Evolutionary conservation across 2,113 vertebrate genomes (phyloP).

Genomic region (Phrynosoma blainvillii): DNA sequence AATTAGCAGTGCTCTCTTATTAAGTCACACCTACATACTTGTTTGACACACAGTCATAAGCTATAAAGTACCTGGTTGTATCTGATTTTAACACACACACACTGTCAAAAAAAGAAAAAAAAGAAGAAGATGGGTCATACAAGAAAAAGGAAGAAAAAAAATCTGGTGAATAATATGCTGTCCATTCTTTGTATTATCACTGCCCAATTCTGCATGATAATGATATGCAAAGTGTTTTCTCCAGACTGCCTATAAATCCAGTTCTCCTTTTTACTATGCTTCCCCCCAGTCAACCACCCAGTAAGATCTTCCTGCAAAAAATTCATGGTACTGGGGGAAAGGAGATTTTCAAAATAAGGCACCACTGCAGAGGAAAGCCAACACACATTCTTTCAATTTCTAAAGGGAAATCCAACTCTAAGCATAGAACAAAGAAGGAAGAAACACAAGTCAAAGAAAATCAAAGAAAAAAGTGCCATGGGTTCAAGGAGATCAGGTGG

Average conservation of each 20-base stretch:
- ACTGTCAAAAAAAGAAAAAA: too few relatives aligned
- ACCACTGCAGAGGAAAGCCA: constrained; percentile 36
- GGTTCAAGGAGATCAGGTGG: constrained; percentile 97
- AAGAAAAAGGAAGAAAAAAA: background rate
- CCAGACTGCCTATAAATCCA: constrained; percentile 69
- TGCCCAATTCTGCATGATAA: constrained; percentile 50
- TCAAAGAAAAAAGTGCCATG: constrained; percentile 90
- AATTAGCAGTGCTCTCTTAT: constrained; percentile 40
- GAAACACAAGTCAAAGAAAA: constrained; percentile 86
- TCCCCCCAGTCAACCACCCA: constrained; percentile 64
- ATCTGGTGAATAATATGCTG: constrained; percentile 61
- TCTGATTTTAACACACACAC: constrained; percentile 37
- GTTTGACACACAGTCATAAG: constrained; percentile 45
- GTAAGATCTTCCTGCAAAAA: constrained; percentile 65
- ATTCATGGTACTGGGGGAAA: background rate
- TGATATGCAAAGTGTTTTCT: constrained; percentile 55
- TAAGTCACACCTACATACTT: constrained; percentile 36
- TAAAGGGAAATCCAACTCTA: constrained; percentile 88
- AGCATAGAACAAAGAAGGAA: constrained; percentile 86
- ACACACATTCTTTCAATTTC: constrained; percentile 85
- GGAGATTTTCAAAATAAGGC: constrained; percentile 20
- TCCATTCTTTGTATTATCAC: constrained; percentile 71
- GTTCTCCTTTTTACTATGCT: constrained; percentile 71
- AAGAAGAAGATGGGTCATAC: background rate
- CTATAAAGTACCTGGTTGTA: constrained; percentile 39